A percentile compares a stretch with the other conserved stretches of the same genome.
These are phyloP conservation scores for Pollenia labialis DNA, from an alignment of 2,888 invertebrate species.

Conservation along the genomic window DNA sequence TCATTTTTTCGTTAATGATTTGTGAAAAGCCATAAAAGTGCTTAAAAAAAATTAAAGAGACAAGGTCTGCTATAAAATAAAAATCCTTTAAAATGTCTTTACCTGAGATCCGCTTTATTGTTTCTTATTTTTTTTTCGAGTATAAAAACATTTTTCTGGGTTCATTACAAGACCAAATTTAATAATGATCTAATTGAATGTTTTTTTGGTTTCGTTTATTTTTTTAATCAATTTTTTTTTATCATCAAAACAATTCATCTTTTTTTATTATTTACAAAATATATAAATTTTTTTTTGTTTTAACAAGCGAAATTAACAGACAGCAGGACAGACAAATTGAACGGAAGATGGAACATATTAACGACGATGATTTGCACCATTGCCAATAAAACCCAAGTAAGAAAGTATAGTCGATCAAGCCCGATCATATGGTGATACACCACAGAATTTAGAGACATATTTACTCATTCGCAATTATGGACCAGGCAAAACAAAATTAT, in stretches of 20 bases:
- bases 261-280: slow-evolving; percentile 49
- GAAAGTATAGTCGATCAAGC: no score
- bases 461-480: no score
- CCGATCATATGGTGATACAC: no score
- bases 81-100: slow-evolving; percentile 22
- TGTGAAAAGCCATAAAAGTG: slow-evolving; percentile 38
- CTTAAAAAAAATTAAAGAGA: slow-evolving; percentile 12
- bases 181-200: slow-evolving; percentile 74
- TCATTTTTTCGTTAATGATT: slow-evolving; percentile 49
- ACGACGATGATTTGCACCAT: slow-evolving; percentile 31
- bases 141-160: not conserved
- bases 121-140: slow-evolving; percentile 16
- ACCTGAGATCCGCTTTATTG: slow-evolving; percentile 70
- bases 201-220: slow-evolving; percentile 41
- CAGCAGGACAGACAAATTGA: slow-evolving; percentile 31
- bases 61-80: slow-evolving; percentile 23
- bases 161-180: slow-evolving; percentile 67
- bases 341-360: slow-evolving; percentile 10
- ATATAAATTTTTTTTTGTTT: not conserved
- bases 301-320: slow-evolving; percentile 49
- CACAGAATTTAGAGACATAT: no score
- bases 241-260: slow-evolving; percentile 50
- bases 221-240: slow-evolving; percentile 37
- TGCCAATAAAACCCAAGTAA: not conserved
- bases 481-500: no score